These are phyloP conservation scores for Syngnathus rostellatus DNA, from an alignment of 2,797 vertebrate genomes.

Conservation along the genomic window DNA sequence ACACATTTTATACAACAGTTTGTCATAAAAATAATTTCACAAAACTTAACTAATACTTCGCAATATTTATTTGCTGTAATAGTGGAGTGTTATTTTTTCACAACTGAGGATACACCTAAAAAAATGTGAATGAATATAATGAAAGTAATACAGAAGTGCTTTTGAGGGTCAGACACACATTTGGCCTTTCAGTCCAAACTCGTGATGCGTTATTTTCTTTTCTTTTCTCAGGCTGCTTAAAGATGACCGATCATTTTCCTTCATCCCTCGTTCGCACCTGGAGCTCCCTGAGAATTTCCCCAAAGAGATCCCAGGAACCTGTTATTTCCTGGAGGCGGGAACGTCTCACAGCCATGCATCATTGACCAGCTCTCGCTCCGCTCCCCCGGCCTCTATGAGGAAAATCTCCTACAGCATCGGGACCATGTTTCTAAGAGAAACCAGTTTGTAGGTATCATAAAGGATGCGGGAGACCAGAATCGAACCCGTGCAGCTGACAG, in stretches of 20 bases:
- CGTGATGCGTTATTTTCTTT: not conserved
- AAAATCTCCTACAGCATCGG: slow-evolving; percentile 98
- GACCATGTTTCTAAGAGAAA: slow-evolving; percentile 99
- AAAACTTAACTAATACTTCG: no score
- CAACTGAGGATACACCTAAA: no score
- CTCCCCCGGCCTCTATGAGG: slow-evolving; percentile 83
- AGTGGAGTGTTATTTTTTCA: no score
- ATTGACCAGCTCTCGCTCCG: slow-evolving; percentile 73
- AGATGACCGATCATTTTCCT: slow-evolving; percentile 87
- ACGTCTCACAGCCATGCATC: slow-evolving; percentile 80
- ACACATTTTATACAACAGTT: not conserved
- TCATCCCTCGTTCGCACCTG: slow-evolving; percentile 88
- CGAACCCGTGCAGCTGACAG: slow-evolving; percentile 26
- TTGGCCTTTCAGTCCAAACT: no score
- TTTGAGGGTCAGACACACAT: no score
- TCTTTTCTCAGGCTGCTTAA: slow-evolving; percentile 78
- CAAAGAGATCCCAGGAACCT: slow-evolving; percentile 94
- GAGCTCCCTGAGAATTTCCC: slow-evolving; percentile 99
- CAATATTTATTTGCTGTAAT: no score
- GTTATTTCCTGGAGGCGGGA: slow-evolving; percentile 94
- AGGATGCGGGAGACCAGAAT: slow-evolving; percentile 23
- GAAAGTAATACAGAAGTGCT: no score
- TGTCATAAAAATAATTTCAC: no score
- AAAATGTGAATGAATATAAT: no score
- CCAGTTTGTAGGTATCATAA: slow-evolving; percentile 80